Base-by-base conservation (phyloP, 2,888 invertebrate species). In the Dysmachus trigonus region DNA sequence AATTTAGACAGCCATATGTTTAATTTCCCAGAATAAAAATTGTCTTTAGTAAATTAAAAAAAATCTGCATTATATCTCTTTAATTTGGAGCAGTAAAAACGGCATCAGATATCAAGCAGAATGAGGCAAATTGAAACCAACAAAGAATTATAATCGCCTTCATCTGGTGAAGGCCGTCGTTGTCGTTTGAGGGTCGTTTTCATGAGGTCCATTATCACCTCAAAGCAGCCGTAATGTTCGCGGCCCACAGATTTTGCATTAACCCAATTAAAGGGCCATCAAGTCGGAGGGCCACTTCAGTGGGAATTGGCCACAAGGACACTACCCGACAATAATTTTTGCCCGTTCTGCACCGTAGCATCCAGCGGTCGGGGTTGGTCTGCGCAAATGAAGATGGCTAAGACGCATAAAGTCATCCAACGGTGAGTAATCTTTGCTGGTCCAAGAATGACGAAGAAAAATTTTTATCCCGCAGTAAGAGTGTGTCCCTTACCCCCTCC, bases 361-460 rank as follows among this genome's bases (percentile, higher is more conserved):
- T 22, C 62, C 62, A 62, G 2, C 27, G 62, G 62, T 18, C 27
- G 22, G 62, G 62, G 62, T 18, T 10, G 22, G 62, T 53, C n/a
- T 62, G 62, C 62, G 31, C 35, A 82, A 82, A 82, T 82, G 62
- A 83, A 83, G 41, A 83, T 51, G 27, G 27, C 33, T 47, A 83
- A 72, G 83, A 41, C 38, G 83, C 83, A 72, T 72, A 72, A 83
- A 83, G 72, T 41, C 72, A 83, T 83, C 72, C 83, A 72, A 13
- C 72, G 18, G 51, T 83, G 72, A 83, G 38, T 83, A 83, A 83
- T 83, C 83, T 41, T 27, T 22, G 72, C 27, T 72, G 71, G 72
- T 41, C 38, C 18, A 38, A n/a, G 30, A 33, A 72, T 71, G 83
- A 83, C 83, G 72, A 72, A 83, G 83, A 83, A 83, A 41, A 83